These are phyloP conservation scores for Anhinga rufa DNA, from an alignment of 2,113 vertebrate genomes.

Conservation along the genomic window DNA sequence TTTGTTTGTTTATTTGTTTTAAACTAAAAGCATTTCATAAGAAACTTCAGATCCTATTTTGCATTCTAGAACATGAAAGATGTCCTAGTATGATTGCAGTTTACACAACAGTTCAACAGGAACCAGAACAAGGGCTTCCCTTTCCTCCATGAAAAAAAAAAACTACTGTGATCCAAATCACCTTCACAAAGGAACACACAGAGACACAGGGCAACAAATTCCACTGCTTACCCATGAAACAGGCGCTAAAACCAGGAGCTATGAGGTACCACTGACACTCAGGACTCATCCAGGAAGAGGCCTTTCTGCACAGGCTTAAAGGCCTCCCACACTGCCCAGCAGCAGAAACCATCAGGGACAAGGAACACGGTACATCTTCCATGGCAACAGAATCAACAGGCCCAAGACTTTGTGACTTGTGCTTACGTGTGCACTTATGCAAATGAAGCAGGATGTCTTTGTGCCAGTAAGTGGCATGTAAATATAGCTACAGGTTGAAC, in stretches of 20 bases:
- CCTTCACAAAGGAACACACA: not conserved
- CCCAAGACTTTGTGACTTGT: not conserved
- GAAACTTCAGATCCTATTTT: not conserved
- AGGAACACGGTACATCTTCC: not conserved
- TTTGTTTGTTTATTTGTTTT: not conserved
- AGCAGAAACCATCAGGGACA: not conserved
- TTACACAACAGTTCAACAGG: not conserved
- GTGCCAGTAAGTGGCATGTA: not conserved
- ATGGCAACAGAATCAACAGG: not conserved
- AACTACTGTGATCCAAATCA: not conserved
- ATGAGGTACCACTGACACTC: not conserved
- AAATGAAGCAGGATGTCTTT: not conserved
- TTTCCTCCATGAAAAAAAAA: not conserved
- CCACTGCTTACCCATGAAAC: not conserved
- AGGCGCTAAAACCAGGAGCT: not conserved
- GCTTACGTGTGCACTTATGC: accelerated
- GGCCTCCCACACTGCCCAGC: not conserved
- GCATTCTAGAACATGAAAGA: not conserved
- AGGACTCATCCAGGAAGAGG: not conserved
- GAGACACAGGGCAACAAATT: not conserved
- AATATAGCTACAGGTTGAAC: not conserved
- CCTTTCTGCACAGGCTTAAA: not conserved
- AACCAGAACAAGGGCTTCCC: not conserved
- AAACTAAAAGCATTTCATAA: not conserved
- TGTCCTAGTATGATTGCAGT: not conserved